Evolutionary conservation across 2,797 vertebrate genomes (phyloP).

Genomic region (Pseudopleuronectes americanus): DNA sequence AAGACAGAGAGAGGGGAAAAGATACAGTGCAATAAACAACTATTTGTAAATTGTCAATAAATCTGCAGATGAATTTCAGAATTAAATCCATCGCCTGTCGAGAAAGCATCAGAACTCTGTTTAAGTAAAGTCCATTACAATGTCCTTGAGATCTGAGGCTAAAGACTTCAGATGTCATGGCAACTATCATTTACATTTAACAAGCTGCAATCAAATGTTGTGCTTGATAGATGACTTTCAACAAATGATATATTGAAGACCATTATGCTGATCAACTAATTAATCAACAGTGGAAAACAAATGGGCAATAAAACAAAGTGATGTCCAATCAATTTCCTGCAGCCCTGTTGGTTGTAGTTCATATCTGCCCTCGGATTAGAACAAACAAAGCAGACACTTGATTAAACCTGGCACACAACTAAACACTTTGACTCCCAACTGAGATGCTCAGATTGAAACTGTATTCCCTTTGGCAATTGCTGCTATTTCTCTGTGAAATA

Average conservation of each 20-base stretch:
- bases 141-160: not conserved
- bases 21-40: conserved; percentile 36
- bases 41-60: not conserved
- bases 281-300: not conserved
- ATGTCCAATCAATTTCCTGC: conserved; percentile 9
- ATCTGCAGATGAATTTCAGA: not conserved
- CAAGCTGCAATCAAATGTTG: not conserved
- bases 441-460: conserved; percentile 36
- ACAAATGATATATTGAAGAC: no score
- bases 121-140: not conserved
- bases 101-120: conserved; percentile 11
- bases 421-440: conserved; percentile 41
- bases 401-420: conserved; percentile 44
- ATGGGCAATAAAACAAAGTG: conserved; percentile 17
- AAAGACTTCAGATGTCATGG: not conserved
- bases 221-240: not conserved
- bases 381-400: conserved; percentile 16
- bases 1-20: not conserved
- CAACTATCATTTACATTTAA: no score
- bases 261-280: not conserved
- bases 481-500: conserved; percentile 20
- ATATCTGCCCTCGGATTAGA: not conserved
- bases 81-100: not conserved
- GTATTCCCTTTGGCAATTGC: conserved; percentile 36
- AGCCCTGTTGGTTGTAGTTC: not conserved